A percentile compares a stretch with the other conserved stretches of the same genome.
phyloP scores from a whole-genome alignment of 2,113 vertebrate species.

The Plestiodon gilberti region DNA sequence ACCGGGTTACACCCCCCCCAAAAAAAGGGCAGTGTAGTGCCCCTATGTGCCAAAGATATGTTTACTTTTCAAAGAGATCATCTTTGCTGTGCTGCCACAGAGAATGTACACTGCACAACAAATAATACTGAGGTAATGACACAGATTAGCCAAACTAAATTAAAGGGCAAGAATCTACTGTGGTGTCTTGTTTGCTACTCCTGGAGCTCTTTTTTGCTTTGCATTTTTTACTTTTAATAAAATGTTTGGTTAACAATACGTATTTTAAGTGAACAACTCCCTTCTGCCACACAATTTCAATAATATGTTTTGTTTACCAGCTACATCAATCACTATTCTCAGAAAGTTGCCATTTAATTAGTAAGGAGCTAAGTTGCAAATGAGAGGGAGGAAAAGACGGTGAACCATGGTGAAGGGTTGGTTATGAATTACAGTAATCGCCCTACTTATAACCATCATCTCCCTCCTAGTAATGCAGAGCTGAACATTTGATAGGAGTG shows the following conservation, averaged over 20 bases:
- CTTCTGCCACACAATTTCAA: conserved; percentile 2
- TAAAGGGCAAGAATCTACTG: not conserved
- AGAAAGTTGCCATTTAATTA: not conserved
- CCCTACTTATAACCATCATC: not conserved
- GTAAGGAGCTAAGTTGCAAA: not conserved
- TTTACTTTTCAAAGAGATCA: conserved; percentile 27
- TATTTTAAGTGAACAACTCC: not conserved
- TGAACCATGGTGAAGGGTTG: not conserved
- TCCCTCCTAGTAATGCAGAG: not conserved
- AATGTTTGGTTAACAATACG: not conserved
- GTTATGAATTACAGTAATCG: not conserved
- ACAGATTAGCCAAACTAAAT: not conserved
- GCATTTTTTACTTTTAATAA: no score
- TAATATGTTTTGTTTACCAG: not conserved
- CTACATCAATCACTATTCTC: not conserved
- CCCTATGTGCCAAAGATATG: conserved; percentile 25
- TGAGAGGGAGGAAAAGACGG: not conserved
- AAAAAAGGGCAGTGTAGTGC: conserved; percentile 48
- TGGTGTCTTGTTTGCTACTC: not conserved
- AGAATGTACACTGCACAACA: conserved; percentile 2
- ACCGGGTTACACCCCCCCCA: conserved; percentile 43
- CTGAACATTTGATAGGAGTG: not conserved
- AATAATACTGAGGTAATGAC: conserved; percentile 4
- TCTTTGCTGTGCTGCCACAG: not conserved
- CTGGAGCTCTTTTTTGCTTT: not conserved